Evolutionary conservation across 2,113 vertebrate genomes (phyloP).

Genomic region (Apaloderma vittatum): DNA sequence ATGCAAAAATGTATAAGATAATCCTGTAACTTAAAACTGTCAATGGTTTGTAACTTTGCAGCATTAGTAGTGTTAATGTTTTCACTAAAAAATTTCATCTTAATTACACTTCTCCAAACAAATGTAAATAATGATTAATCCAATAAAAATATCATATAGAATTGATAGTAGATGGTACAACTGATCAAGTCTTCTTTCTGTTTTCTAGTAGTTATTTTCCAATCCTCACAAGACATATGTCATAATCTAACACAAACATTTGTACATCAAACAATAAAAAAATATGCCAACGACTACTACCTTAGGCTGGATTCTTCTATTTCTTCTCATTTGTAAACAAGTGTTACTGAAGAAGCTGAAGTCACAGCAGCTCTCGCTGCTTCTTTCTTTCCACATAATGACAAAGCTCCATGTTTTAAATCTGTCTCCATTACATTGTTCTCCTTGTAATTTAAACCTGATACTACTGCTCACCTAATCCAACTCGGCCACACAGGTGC

Average conservation of each 20-base stretch:
- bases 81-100: not conserved
- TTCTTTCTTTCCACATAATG: slow-evolving; percentile 41
- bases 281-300: slow-evolving; percentile 21
- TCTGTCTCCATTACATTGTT: slow-evolving; percentile 2
- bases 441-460: not conserved
- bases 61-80: not conserved
- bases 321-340: slow-evolving; percentile 49
- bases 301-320: slow-evolving; percentile 51
- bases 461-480: not conserved
- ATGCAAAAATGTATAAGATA: not conserved
- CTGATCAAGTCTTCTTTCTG: not conserved
- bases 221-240: not conserved
- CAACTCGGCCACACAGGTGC: not conserved
- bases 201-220: not conserved
- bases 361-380: slow-evolving; percentile 18
- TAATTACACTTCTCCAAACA: not conserved
- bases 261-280: not conserved
- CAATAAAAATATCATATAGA: not conserved
- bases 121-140: not conserved
- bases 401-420: slow-evolving; percentile 21
- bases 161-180: not conserved
- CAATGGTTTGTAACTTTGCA: not conserved
- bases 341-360: slow-evolving; percentile 40
- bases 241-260: not conserved
- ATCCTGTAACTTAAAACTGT: not conserved